Percentiles rank a stretch among this genome's conserved stretches.
Conservation (phyloP, 2,888 invertebrate genomes). For the Physocephala rufipes region DNA sequence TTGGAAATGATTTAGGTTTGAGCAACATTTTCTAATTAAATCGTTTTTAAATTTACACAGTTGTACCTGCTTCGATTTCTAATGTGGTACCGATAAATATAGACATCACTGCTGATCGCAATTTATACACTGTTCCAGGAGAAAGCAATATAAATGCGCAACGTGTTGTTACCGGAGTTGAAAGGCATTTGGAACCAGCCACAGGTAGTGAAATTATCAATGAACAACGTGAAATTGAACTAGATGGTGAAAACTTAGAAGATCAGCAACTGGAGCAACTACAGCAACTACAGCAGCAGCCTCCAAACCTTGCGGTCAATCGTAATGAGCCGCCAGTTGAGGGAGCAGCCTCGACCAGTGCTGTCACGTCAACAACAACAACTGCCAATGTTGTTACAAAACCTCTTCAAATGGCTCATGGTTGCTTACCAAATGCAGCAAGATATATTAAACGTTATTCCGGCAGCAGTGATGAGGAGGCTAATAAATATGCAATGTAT, state of each 20-base stretch:
- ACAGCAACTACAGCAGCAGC: conserved; percentile 43
- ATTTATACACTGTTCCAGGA: conserved; percentile 60
- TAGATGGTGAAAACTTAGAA: conserved; percentile 72
- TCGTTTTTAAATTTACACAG: conserved; percentile 10
- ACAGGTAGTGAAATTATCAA: conserved; percentile 48
- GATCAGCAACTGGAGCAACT: conserved; percentile 51
- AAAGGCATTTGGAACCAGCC: conserved; percentile 57
- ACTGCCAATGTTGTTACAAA: conserved; percentile 7
- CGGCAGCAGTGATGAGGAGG: conserved; percentile 59
- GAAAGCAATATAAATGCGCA: conserved; percentile 56
- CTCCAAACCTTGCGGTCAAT: conserved; percentile 45
- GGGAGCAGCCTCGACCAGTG: conserved; percentile 58
- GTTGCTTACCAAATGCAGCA: conserved; percentile 46
- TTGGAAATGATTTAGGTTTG: neutral
- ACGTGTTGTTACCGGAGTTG: conserved; percentile 70
- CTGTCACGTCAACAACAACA: conserved; percentile 38
- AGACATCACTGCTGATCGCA: conserved; percentile 54
- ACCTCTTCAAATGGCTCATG: conserved; percentile 36
- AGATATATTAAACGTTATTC: no score
- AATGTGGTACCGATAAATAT: conserved; percentile 39
- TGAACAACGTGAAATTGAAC: conserved; percentile 69
- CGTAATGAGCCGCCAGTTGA: conserved; percentile 68
- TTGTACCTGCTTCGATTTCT: conserved; percentile 13
- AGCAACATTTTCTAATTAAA: neutral
- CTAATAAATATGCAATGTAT: conserved; percentile 47